Evolutionary conservation across 2,797 vertebrate species (phyloP).

Genomic region (Monodelphis domestica): DNA sequence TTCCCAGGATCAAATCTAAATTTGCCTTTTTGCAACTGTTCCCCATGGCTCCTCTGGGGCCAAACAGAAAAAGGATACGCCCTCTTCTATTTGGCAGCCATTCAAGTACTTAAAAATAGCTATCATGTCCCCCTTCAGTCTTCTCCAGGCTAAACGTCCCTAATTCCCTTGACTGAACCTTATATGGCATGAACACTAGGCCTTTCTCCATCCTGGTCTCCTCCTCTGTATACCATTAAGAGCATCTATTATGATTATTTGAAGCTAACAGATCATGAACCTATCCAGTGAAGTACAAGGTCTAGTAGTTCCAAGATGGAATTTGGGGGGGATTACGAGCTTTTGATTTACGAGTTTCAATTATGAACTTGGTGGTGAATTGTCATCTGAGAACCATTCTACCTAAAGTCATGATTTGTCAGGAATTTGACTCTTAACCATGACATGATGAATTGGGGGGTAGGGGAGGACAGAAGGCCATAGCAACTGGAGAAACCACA

Average conservation of each 20-base stretch:
- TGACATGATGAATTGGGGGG: background rate
- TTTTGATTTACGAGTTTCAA: too few species aligned
- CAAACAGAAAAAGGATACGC: background rate
- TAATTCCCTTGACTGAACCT: background rate
- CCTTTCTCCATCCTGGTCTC: background rate
- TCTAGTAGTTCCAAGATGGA: background rate
- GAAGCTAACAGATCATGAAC: background rate
- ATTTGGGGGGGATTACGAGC: too few species aligned
- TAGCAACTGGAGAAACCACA: too few species aligned
- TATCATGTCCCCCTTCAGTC: background rate
- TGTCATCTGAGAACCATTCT: background rate
- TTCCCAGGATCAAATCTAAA: background rate
- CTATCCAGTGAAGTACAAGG: background rate
- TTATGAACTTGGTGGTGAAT: background rate
- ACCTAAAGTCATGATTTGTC: background rate
- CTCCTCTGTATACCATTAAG: background rate
- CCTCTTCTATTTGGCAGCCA: background rate
- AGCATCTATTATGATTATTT: background rate
- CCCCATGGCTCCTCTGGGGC: background rate
- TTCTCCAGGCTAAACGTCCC: background rate
- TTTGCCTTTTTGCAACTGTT: constrained; percentile 1
- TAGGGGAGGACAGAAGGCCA: background rate
- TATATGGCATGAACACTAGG: background rate
- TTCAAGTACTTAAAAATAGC: constrained; percentile 5
- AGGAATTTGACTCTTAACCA: too few species aligned